These are phyloP conservation scores for Meiosimyza platycephala DNA, from an alignment of 2,888 invertebrate species.

Conservation along the genomic window DNA sequence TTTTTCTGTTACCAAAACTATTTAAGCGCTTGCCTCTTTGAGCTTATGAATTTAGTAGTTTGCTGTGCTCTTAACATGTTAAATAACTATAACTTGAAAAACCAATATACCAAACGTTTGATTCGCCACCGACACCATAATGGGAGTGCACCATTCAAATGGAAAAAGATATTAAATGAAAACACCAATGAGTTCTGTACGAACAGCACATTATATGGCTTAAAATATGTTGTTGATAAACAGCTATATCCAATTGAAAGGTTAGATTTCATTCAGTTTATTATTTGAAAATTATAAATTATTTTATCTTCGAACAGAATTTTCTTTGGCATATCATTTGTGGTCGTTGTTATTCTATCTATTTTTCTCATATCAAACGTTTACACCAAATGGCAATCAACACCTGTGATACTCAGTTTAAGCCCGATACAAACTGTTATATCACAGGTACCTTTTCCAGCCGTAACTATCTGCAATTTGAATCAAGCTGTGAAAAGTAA, in stretches of 20 bases:
- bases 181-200: conserved; percentile 64
- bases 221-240: conserved; percentile 78
- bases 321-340: conserved; percentile 79
- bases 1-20: too few species aligned
- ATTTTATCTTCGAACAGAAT: conserved; percentile 54
- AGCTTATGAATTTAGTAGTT: too few species aligned
- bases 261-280: conserved; percentile 60
- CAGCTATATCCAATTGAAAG: conserved; percentile 76
- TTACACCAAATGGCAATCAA: conserved; percentile 79
- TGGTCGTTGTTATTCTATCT: conserved; percentile 74
- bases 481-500: conserved; percentile 79
- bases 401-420: conserved; percentile 49
- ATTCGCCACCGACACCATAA: too few species aligned
- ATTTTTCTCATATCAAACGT: conserved; percentile 78
- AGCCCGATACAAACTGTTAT: conserved; percentile 50
- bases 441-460: conserved; percentile 82
- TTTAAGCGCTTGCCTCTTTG: too few species aligned
- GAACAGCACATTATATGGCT: conserved; percentile 78
- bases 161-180: conserved; percentile 14
- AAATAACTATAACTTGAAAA: too few species aligned
- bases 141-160: too few species aligned
- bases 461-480: conserved; percentile 86
- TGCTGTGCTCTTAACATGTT: too few species aligned
- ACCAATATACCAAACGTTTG: too few species aligned
- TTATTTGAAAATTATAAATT: too few species aligned